A percentile compares a stretch with the other conserved stretches of the same genome.
These are phyloP conservation scores for Rhadina sibilatrix DNA, from an alignment of 2,113 vertebrate genomes.

Conservation along the genomic window DNA sequence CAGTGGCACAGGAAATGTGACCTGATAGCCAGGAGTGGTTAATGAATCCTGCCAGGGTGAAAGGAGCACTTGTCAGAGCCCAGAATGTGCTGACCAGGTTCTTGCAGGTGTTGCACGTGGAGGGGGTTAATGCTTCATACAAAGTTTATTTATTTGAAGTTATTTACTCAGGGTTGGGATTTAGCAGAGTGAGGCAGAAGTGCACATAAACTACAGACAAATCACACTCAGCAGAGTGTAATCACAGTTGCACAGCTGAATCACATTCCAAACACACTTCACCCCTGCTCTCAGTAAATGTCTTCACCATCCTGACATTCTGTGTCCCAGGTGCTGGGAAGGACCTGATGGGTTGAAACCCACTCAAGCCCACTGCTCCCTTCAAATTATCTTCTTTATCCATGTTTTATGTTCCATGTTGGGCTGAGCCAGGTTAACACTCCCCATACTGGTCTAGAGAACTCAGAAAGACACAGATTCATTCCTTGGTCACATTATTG, in stretches of 20 bases:
- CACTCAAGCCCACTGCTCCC: neutral
- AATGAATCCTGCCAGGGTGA: neutral
- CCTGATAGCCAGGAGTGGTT: neutral
- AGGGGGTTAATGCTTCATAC: neutral
- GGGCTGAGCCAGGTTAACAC: neutral
- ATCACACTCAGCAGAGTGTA: neutral
- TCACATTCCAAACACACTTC: neutral
- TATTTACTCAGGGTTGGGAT: rapidly evolving
- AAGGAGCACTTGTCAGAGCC: neutral
- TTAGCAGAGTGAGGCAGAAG: neutral
- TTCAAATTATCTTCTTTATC: neutral
- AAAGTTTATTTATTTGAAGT: neutral
- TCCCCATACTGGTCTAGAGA: neutral
- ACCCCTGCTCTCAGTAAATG: neutral
- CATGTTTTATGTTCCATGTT: neutral
- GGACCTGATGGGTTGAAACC: neutral
- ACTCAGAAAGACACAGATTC: neutral
- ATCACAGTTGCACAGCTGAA: neutral
- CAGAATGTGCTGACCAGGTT: neutral
- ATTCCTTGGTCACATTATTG: neutral
- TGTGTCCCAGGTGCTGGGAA: neutral
- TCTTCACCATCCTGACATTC: neutral
- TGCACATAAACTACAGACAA: neutral
- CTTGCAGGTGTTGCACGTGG: neutral
- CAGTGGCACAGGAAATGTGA: neutral